Conservation (phyloP, 2,797 vertebrate genomes). For the Myripristis murdjan region DNA sequence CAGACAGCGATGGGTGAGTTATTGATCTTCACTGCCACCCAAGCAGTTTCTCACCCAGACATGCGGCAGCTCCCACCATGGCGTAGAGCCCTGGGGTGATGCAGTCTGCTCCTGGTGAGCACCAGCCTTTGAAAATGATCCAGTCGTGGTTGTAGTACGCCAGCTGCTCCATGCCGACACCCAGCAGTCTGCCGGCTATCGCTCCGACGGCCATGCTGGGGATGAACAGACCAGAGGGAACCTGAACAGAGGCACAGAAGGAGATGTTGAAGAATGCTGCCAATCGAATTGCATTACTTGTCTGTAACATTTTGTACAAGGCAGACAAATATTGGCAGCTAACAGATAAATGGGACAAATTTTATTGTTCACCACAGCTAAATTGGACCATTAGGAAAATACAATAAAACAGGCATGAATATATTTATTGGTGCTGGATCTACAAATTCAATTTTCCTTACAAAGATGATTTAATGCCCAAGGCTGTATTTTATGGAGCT, state of each 20-base stretch:
- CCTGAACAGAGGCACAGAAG: constrained; percentile 83
- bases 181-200: constrained; percentile 97
- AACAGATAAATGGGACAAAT: too few species aligned
- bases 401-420: too few species aligned
- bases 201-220: constrained; percentile 99
- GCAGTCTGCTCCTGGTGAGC: constrained; percentile 98
- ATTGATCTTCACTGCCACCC: too few species aligned
- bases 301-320: too few species aligned
- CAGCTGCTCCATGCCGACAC: constrained; percentile 97
- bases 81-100: constrained; percentile 98
- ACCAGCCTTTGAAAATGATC: constrained; percentile 99
- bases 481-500: too few species aligned
- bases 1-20: too few species aligned
- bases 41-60: constrained; percentile 97
- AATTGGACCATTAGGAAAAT: too few species aligned
- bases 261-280: too few species aligned
- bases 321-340: neutral
- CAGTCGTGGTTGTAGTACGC: constrained; percentile 98
- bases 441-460: too few species aligned
- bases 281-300: neutral
- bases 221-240: constrained; percentile 97
- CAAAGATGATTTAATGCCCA: too few species aligned
- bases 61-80: constrained; percentile 98
- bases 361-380: too few species aligned
- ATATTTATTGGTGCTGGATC: too few species aligned